phyloP scores from a whole-genome alignment of 2,797 vertebrate genomes.

The Bothrops alternatus region DNA sequence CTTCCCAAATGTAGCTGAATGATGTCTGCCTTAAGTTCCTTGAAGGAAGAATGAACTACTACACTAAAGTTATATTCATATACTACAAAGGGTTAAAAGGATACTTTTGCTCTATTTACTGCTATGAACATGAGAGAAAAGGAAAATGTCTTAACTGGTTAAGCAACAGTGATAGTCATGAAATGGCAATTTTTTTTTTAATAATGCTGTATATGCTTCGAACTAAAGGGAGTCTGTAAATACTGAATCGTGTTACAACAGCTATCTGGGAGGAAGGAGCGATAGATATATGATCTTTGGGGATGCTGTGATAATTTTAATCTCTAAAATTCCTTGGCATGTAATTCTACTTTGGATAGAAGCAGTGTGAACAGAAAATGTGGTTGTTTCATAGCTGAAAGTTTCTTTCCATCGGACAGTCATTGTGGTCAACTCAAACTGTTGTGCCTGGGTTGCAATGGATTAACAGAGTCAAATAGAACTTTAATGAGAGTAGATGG shows the following conservation, averaged over 20 bases:
- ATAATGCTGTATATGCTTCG: background rate
- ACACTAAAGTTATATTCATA: background rate
- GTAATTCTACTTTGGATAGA: background rate
- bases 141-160: background rate
- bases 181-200: background rate
- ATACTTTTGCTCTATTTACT: background rate
- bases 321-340: background rate
- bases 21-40: background rate
- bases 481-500: slow-evolving; percentile 61
- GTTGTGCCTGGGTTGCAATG: background rate
- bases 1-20: background rate
- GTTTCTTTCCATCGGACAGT: slow-evolving; percentile 3
- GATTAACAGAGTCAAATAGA: slow-evolving; percentile 58
- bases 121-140: background rate
- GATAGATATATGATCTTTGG: slow-evolving; percentile 10
- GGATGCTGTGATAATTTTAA: background rate
- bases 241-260: slow-evolving; percentile 15
- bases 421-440: background rate
- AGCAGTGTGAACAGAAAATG: background rate
- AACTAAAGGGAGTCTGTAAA: slow-evolving; percentile 2
- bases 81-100: background rate
- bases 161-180: background rate
- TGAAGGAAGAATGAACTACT: background rate
- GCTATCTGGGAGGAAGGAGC: background rate
- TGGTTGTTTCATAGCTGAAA: background rate